Conservation (phyloP, 2,797 vertebrate genomes). For the Gobio occitaniae region DNA sequence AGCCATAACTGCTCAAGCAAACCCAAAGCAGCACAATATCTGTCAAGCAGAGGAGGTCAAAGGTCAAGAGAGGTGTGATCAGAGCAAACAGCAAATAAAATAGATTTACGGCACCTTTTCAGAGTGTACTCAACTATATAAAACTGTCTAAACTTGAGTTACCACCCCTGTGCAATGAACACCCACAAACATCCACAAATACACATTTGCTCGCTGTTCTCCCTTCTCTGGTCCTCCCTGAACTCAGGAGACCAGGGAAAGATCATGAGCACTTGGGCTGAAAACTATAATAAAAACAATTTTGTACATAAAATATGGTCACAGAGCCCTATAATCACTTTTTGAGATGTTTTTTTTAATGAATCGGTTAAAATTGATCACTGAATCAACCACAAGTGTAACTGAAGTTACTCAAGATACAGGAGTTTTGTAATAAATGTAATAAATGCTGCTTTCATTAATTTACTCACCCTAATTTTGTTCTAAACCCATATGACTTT, state of each 20-base stretch:
- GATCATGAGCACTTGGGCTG: background rate
- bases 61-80: conserved; percentile 78
- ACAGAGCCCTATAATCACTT: background rate
- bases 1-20: conserved; percentile 11
- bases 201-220: conserved; percentile 34
- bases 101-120: conserved; percentile 75
- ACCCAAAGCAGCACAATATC: conserved; percentile 33
- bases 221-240: conserved; percentile 24
- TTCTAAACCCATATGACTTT: background rate
- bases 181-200: conserved; percentile 59
- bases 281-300: background rate
- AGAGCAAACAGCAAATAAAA: conserved; percentile 79
- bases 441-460: background rate
- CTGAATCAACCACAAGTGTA: background rate
- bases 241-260: conserved; percentile 6
- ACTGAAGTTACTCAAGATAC: background rate
- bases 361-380: background rate
- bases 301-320: background rate
- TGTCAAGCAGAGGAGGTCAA: conserved; percentile 65
- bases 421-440: too few species aligned
- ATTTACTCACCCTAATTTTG: background rate
- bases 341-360: background rate
- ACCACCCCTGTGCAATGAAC: conserved; percentile 65
- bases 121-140: conserved; percentile 76
- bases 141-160: conserved; percentile 78